Conservation (phyloP, 2,888 invertebrate species). For the Scrobipalpa atriplicella region DNA sequence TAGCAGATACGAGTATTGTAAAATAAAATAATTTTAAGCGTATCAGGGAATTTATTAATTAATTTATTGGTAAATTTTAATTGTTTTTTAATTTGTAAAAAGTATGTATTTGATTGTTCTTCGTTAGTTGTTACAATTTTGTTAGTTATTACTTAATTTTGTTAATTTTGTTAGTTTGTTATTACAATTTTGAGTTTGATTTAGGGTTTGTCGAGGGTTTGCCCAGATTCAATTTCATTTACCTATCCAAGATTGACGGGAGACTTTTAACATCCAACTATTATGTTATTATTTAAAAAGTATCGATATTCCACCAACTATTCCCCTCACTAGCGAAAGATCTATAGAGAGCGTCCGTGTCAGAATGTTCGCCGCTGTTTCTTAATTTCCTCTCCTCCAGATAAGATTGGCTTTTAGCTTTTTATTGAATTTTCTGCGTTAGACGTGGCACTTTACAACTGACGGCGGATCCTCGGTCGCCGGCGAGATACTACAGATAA, state of each 20-base stretch:
- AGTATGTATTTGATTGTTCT: no score
- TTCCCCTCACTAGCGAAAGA: constrained; percentile 63
- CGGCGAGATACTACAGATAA: constrained; percentile 8
- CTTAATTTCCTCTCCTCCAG: constrained; percentile 80
- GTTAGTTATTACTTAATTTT: no score
- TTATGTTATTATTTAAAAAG: neutral
- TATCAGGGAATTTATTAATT: neutral
- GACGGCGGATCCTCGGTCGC: constrained; percentile 42
- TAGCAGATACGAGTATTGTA: neutral
- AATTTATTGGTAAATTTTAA: neutral
- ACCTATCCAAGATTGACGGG: no score
- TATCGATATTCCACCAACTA: neutral
- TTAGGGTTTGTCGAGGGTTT: no score
- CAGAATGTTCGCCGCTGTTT: constrained; percentile 82
- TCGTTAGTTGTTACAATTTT: no score
- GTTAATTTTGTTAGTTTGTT: no score
- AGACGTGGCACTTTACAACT: constrained; percentile 72
- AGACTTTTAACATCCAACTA: neutral
- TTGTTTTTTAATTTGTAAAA: neutral
- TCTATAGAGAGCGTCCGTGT: constrained; percentile 77
- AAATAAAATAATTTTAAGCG: neutral
- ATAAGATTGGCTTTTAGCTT: constrained; percentile 83
- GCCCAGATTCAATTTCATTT: no score
- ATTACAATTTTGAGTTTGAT: no score
- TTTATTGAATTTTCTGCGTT: constrained; percentile 82